Evolutionary conservation across 2,888 invertebrate species (phyloP).

Genomic region (Stenchaetothrips biformis): DNA sequence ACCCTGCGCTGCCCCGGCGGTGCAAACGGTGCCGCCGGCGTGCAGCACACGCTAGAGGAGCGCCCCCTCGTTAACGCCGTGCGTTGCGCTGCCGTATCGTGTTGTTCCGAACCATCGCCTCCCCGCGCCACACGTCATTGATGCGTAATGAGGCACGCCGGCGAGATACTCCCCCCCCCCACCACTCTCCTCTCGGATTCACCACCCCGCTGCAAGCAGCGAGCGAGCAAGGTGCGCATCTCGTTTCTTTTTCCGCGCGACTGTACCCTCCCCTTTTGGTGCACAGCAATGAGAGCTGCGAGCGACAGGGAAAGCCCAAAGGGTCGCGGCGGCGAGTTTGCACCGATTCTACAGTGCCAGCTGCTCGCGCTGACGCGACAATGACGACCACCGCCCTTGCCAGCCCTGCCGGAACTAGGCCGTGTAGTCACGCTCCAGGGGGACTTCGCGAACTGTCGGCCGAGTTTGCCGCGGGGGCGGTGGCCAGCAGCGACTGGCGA

Average conservation of each 20-base stretch:
- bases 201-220: no score
- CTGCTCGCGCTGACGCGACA: neutral
- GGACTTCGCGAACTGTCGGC: neutral
- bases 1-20: no score
- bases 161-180: neutral
- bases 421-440: neutral
- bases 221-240: no score
- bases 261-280: neutral
- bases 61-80: no score
- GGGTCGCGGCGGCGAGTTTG: neutral
- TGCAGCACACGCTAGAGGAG: neutral
- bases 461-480: no score
- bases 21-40: neutral
- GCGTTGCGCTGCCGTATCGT: neutral
- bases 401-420: no score
- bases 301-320: no score
- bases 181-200: no score
- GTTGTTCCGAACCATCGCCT: neutral
- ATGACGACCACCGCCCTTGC: no score
- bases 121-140: neutral
- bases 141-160: conserved; percentile 16
- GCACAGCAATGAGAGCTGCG: no score
- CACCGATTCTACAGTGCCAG: neutral
- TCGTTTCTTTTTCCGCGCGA: neutral
- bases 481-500: no score